Base-by-base conservation (phyloP, 2,113 vertebrate species). In the Mirounga angustirostris region DNA sequence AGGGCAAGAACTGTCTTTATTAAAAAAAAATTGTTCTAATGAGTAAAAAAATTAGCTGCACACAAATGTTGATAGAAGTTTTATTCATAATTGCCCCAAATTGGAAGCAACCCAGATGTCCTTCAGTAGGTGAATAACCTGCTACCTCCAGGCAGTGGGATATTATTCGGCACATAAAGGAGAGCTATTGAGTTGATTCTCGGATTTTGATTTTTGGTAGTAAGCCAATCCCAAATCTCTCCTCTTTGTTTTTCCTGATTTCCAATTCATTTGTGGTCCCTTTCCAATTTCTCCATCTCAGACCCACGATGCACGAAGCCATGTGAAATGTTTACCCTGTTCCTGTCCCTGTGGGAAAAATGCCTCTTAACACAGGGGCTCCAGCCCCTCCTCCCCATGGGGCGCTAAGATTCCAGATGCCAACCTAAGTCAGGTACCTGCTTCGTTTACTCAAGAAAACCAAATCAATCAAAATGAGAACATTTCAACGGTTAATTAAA, bases 401-500 rank as follows among this genome's bases (percentile, higher is more conserved):
- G 19, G 1, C 14, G 1, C 7, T 28, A 4, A 12, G 54, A 22
- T 2, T 33, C 43, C 80, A 71, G 63, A 67, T 4, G 4, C 11
- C 24, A 36, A 30, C 56, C 43, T 19, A 7, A 76, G 54, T 61
- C 89, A 33, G 82, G 7, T 1, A 4, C 74, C 30, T 5, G 1
- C 56, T 26, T 63, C 5, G 15, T 94, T 94, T 95, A 91, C 96
- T 59, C 81, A 97, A 91, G 98, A 94, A 98, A 98, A 95, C 73
- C 89, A 96, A 95, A 96, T 97, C 97, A 65, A 89, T 98, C 96
- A 74, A 81, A 97, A 73, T n/a, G 94, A 96, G 95, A 96, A 96
- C 97, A 63, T 96, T 95, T 93, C 94, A 94, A 82, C 24, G 33
- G 97, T 97, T 98, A 97, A 98, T 98, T 98, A 98, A 98, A 98